A percentile compares a stretch with the other conserved stretches of the same genome.
These are phyloP conservation scores for Bergia sp. DNA, from an alignment of 92 coral and sea anemone species.

Conservation along the genomic window DNA sequence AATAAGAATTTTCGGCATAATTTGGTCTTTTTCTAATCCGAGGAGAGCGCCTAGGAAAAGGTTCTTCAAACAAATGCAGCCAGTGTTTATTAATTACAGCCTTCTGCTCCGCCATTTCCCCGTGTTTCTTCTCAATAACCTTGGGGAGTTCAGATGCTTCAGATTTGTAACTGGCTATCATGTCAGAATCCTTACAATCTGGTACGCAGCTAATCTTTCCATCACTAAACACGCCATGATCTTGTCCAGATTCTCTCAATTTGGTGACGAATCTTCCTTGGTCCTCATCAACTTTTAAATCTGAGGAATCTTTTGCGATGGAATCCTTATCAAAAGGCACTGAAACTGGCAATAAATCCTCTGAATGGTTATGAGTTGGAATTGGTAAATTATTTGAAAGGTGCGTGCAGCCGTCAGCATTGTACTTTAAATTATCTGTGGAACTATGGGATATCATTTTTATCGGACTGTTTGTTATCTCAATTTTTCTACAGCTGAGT, in stretches of 20 bases:
- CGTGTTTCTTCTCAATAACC: not conserved
- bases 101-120: not conserved
- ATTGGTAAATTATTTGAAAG: not conserved
- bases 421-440: not conserved
- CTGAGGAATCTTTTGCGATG: not conserved
- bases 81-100: conserved; percentile 44
- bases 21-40: conserved; percentile 55
- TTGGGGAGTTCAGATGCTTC: not conserved
- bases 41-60: conserved; percentile 83
- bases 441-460: not conserved
- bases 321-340: not conserved
- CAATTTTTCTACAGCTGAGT: not conserved
- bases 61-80: conserved; percentile 82
- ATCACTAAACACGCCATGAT: not conserved
- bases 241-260: not conserved
- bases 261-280: not conserved
- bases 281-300: not conserved
- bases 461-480: not conserved
- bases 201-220: not conserved
- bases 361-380: not conserved
- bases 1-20: not conserved
- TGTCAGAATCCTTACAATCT: not conserved
- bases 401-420: not conserved
- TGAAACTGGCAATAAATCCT: not conserved
- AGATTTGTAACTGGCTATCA: not conserved